Base-by-base conservation (phyloP, 2,797 vertebrate genomes). In the Sciaenops ocellatus region DNA sequence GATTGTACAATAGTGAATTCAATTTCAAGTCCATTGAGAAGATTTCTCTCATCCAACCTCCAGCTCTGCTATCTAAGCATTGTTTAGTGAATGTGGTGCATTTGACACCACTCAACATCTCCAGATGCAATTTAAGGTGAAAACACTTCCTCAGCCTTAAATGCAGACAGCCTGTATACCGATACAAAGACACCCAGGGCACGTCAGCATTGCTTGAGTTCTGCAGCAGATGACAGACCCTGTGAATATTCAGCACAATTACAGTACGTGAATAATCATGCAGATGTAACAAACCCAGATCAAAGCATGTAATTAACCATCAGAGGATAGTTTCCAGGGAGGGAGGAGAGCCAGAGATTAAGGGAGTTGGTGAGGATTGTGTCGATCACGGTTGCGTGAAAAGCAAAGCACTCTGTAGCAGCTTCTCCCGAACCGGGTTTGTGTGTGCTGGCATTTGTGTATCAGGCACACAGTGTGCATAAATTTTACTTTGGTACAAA, bases 251-350 rank as follows among this genome's bases (percentile, higher is more conserved):
- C 78, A 85, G 69, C 87, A 78, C 92, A 90, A 91, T 91, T 93
- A 93, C 79, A 88, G 75, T n/a, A 90, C 22, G 24, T 90, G 87
- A 90, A 92, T 91, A 83, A 91, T 93, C 75, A 86, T 85, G 84
- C 86, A 90, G 89, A 91, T 86, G 86, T 87, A 87, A 90, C 90
- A 94, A 91, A 93, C 87, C 83, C 72, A 86, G 91, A 95, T 95
- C 93, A 95, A 95, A 93, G 93, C 80, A 56, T 76, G 76, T 87
- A 94, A 94, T 94, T 93, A 93, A 85, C 78, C 80, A 87, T 83
- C 82, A 86, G 87, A 89, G 90, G 86, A 91, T 69, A 73, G 82
- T 78, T 91, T 87, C 71, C 76, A 87, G 82, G 46, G 73, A 87
- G 70, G 87, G 82, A 83, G 90, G 87, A 88, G 83, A 90, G 81